Percentiles rank a stretch among this genome's conserved stretches.
Evolutionary conservation across 2,888 invertebrate genomes (phyloP).

Genomic region (Steromphala cineraria): DNA sequence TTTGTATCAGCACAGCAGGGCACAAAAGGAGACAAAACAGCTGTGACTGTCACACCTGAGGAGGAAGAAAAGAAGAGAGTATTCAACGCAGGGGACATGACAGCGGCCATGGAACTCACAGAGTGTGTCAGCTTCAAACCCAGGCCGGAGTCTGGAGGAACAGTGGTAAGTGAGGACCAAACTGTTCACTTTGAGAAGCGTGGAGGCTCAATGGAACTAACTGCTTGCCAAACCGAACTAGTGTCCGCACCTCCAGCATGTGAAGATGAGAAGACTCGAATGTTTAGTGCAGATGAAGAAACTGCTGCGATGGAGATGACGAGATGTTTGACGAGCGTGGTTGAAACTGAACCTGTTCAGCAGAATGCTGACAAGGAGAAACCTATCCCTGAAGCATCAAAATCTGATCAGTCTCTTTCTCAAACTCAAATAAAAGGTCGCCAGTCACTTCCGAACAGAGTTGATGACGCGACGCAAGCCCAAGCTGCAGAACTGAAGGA

Average conservation of each 20-base stretch:
- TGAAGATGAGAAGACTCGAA: background rate
- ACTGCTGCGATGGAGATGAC: conserved; percentile 13
- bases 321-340: background rate
- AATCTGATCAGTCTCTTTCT: too few relatives aligned
- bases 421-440: too few relatives aligned
- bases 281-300: conserved; percentile 4
- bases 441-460: too few relatives aligned
- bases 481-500: background rate
- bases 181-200: background rate
- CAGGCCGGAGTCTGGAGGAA: background rate
- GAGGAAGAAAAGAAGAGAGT: background rate
- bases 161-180: background rate
- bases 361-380: too few relatives aligned
- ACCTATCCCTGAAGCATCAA: too few relatives aligned
- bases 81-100: background rate
- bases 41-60: background rate
- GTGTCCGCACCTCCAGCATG: background rate
- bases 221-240: background rate
- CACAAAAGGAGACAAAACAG: background rate
- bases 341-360: too few relatives aligned
- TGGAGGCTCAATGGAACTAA: background rate
- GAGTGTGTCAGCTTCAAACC: background rate
- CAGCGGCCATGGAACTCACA: conserved; percentile 9
- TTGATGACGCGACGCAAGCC: too few relatives aligned
- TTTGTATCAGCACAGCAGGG: background rate